Percentiles rank a stretch among this genome's conserved stretches.
Conservation (phyloP, 2,888 invertebrate genomes). For the Linnaemya tessellans region DNA sequence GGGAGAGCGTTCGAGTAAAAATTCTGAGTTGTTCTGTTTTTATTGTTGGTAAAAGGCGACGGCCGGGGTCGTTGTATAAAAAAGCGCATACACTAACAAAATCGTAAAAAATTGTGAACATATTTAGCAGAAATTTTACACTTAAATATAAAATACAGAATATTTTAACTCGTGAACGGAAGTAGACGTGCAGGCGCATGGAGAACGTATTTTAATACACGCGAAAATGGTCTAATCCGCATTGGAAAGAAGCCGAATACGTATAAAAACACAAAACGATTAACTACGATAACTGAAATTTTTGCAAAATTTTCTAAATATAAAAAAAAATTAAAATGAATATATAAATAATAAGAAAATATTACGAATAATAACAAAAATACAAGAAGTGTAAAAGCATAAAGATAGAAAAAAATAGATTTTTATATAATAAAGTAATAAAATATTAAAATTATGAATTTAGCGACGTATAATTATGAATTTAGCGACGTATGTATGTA, state of each 20-base stretch:
- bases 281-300: slow-evolving; percentile 1
- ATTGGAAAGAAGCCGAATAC: not conserved
- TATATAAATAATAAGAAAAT: not conserved
- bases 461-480: too few relatives aligned
- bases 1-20: slow-evolving; percentile 37
- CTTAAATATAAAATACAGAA: slow-evolving; percentile 58
- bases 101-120: slow-evolving; percentile 30
- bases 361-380: not conserved
- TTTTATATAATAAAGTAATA: too few relatives aligned
- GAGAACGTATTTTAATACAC: slow-evolving; percentile 33
- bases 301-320: not conserved
- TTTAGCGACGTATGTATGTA: too few relatives aligned
- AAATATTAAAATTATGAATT: too few relatives aligned
- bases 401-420: too few relatives aligned
- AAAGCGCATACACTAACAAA: slow-evolving; percentile 12
- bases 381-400: not conserved
- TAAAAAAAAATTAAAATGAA: not conserved
- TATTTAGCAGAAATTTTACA: slow-evolving; percentile 60
- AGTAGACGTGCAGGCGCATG: slow-evolving; percentile 58
- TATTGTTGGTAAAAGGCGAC: slow-evolving; percentile 37
- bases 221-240: slow-evolving; percentile 2
- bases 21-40: slow-evolving; percentile 38
- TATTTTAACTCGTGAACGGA: slow-evolving; percentile 57
- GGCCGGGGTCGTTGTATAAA: slow-evolving; percentile 4
- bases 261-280: not conserved